phyloP scores from a whole-genome alignment of 1,140 invertebrate species.

The Zaprionus lachaisei region DNA sequence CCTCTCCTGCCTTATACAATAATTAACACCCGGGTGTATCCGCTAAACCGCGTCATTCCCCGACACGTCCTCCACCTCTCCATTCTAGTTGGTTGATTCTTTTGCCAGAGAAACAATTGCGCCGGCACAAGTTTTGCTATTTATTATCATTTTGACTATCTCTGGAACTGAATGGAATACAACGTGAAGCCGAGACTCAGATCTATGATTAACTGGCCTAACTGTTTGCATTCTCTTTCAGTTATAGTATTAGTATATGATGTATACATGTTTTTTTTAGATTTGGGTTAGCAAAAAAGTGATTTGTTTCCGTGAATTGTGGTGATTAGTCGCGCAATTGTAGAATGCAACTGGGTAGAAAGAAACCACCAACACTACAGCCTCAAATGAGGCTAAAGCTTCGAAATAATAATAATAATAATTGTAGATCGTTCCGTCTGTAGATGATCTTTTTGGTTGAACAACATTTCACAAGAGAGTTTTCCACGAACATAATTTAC shows the following conservation, averaged over 20 bases:
- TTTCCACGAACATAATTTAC: slow-evolving; percentile 1
- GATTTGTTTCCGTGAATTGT: slow-evolving; percentile 42
- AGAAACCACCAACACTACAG: slow-evolving; percentile 26
- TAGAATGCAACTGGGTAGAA: slow-evolving; percentile 12
- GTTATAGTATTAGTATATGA: neutral
- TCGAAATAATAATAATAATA: slow-evolving; percentile 12
- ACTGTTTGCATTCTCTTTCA: slow-evolving; percentile 50
- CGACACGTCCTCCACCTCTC: neutral
- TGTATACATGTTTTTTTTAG: slow-evolving; percentile 15
- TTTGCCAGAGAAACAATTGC: slow-evolving; percentile 9
- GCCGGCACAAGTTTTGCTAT: slow-evolving; percentile 44
- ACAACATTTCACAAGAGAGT: slow-evolving; percentile 1
- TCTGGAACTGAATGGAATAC: slow-evolving; percentile 22
- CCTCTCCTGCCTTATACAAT: slow-evolving; percentile 26
- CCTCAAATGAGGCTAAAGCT: slow-evolving; percentile 39
- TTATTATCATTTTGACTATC: slow-evolving; percentile 65
- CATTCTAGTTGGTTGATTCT: slow-evolving; percentile 66
- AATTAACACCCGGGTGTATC: slow-evolving; percentile 38
- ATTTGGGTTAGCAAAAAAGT: slow-evolving; percentile 57
- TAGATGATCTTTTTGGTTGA: slow-evolving; percentile 7
- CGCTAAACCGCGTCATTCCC: slow-evolving; percentile 41
- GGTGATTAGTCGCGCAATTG: slow-evolving; percentile 32
- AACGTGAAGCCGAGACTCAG: slow-evolving; percentile 2
- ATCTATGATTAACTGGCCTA: slow-evolving; percentile 44
- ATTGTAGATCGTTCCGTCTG: slow-evolving; percentile 9